Conservation (phyloP, 2,888 invertebrate genomes). For the Anagyrus pseudococci region DNA sequence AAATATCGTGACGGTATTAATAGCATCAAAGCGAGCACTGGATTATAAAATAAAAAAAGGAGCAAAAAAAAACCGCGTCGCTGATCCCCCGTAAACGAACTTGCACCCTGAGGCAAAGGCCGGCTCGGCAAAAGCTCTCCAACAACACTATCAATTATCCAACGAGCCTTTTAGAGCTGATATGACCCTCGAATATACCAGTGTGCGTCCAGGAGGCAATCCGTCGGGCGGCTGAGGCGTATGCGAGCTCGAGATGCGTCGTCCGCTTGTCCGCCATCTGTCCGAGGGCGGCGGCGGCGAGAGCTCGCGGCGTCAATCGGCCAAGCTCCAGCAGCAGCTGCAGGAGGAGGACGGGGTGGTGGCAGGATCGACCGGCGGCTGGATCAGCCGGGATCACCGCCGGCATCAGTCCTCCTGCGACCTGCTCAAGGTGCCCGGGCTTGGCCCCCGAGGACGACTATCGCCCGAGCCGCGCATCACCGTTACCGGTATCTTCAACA, state of each 20-base stretch:
- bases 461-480: slow-evolving; percentile 48
- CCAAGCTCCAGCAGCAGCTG: slow-evolving; percentile 38
- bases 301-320: slow-evolving; percentile 45
- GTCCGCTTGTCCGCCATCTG: slow-evolving; percentile 57
- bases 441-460: slow-evolving; percentile 42
- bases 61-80: neutral
- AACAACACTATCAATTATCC: neutral
- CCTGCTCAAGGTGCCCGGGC: slow-evolving; percentile 53
- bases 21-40: no score
- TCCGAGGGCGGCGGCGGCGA: slow-evolving; percentile 56
- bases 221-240: neutral
- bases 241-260: slow-evolving; percentile 48
- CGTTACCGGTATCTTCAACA: slow-evolving; percentile 50
- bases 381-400: slow-evolving; percentile 54
- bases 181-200: neutral
- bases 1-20: no score
- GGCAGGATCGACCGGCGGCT: slow-evolving; percentile 46
- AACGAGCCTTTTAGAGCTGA: neutral
- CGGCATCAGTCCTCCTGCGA: slow-evolving; percentile 57
- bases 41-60: neutral
- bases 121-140: neutral
- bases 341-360: slow-evolving; percentile 47
- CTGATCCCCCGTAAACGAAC: neutral
- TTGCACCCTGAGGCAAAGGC: no score
- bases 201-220: no score